A percentile compares a stretch with the other conserved stretches of the same genome.
Evolutionary conservation across 2,888 invertebrate genomes (phyloP).

Genomic region (Caenorhabditis becei): DNA sequence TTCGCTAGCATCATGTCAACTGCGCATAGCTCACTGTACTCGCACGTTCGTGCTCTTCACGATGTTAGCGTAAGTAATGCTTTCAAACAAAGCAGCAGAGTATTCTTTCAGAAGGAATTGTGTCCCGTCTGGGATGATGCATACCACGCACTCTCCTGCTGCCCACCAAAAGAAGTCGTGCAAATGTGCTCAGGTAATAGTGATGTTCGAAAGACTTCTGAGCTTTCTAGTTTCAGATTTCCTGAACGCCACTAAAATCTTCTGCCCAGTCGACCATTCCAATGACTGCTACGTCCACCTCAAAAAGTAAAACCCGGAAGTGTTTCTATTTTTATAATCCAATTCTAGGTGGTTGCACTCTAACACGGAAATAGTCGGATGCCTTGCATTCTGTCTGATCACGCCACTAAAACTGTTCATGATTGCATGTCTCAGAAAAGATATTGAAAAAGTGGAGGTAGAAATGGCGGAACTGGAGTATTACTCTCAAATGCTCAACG

Average conservation of each 20-base stretch:
- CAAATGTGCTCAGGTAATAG: slow-evolving; percentile 11
- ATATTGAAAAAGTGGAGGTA: slow-evolving; percentile 48
- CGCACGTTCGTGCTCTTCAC: slow-evolving; percentile 36
- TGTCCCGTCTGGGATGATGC: slow-evolving; percentile 55
- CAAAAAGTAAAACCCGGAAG: slow-evolving; percentile 29
- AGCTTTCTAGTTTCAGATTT: slow-evolving; percentile 1
- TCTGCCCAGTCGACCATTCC: slow-evolving; percentile 33
- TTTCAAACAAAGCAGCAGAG: not conserved
- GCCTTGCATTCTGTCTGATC: slow-evolving; percentile 41
- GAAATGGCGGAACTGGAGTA: slow-evolving; percentile 45
- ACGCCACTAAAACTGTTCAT: slow-evolving; percentile 50
- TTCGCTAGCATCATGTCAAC: slow-evolving; percentile 45
- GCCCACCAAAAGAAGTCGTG: slow-evolving; percentile 49
- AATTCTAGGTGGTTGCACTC: slow-evolving; percentile 54
- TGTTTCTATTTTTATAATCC: no score
- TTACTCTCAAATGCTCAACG: slow-evolving; percentile 44
- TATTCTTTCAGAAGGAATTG: slow-evolving; percentile 28
- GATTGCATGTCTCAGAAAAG: slow-evolving; percentile 44
- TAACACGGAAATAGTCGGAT: slow-evolving; percentile 45
- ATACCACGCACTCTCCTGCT: slow-evolving; percentile 30
- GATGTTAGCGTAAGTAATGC: slow-evolving; percentile 18
- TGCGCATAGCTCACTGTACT: slow-evolving; percentile 31
- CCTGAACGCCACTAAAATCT: slow-evolving; percentile 22
- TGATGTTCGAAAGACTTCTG: not conserved
- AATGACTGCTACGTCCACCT: slow-evolving; percentile 45